Conservation (phyloP, 2,113 vertebrate species). For the Brachypteracias leptosomus region DNA sequence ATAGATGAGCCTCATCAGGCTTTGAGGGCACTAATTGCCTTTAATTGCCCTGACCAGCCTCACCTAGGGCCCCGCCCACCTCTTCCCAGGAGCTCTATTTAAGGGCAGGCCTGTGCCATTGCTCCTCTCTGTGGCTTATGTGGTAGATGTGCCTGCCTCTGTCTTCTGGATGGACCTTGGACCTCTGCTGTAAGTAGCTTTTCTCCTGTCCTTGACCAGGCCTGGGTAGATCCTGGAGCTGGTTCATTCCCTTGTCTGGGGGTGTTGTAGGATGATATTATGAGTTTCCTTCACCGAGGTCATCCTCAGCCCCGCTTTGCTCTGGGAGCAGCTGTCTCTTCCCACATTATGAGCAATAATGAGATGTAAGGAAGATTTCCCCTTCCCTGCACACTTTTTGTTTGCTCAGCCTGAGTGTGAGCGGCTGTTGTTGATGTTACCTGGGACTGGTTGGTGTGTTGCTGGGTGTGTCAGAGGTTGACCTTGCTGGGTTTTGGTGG, state of each 20-base stretch:
- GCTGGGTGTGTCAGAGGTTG: rapidly evolving
- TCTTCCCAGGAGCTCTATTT: not conserved
- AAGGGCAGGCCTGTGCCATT: not conserved
- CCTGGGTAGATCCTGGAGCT: not conserved
- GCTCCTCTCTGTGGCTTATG: rapidly evolving
- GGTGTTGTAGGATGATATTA: not conserved
- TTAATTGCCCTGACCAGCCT: not conserved
- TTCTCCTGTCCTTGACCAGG: rapidly evolving
- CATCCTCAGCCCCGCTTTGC: not conserved
- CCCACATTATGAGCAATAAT: rapidly evolving
- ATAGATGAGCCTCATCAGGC: not conserved
- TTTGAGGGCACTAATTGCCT: not conserved
- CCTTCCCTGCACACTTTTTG: not conserved
- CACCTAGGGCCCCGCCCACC: not conserved
- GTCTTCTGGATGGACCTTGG: not conserved
- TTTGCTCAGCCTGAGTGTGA: rapidly evolving
- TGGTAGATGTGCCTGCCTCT: not conserved
- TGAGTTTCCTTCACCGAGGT: not conserved
- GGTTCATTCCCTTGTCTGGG: not conserved
- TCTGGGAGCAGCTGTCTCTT: not conserved
- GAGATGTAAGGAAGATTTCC: not conserved
- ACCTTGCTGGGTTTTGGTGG: too few species aligned
- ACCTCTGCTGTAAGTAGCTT: rapidly evolving
- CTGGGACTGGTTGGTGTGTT: rapidly evolving
- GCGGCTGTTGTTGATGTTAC: not conserved